Evolutionary conservation across 2,888 invertebrate genomes (phyloP), one percentile per base, ranked within the genome.

Genomic region (Thecocarcelia acutangulata): DNA sequence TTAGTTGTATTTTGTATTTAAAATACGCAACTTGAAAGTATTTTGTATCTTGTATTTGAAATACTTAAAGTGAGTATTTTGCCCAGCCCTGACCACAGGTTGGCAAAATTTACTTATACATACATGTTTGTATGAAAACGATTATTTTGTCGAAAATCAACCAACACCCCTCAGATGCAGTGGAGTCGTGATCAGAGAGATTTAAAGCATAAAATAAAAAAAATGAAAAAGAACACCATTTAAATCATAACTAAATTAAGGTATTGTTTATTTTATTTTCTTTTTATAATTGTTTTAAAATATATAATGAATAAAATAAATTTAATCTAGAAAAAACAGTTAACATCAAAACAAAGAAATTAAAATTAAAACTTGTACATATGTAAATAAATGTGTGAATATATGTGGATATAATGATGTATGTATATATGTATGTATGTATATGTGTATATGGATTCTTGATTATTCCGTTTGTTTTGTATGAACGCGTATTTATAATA

Each of bases 271-370:
- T 37, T 40, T 48, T 58, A 19, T 4, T 64, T 56, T 78, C 48
- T 78, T 73, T 59, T 56, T 3, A 50, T 59, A 59, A 33, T 28
- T 13, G 33, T 50, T 42, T 72, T 50, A 33, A 46, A 48, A 46
- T 52, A 40, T 28, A 28, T 42, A 61, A 66, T 68, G 68, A 68
- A 54, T 44, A 48, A 42, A 58, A 63, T 68, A 79, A 80, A 74
- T 74, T 80, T 75, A 59, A 75, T 52, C 59, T 68, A 75, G 59
- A 50, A 37, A 54, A 74, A 73, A 79, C 68, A 63, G 46, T 52
- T 61, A 70, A 77, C 69, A 77, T 40, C 69, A 63, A 68, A 69
- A 77, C 76, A 77, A 77, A 56, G 19, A 69, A 42, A 17, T 69
- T 48, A 76, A 63, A 61, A 58, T 46, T 37, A n/a, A 37, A 56